phyloP scores from a whole-genome alignment of 2,888 invertebrate genomes.

The Apotomis turbidana region DNA sequence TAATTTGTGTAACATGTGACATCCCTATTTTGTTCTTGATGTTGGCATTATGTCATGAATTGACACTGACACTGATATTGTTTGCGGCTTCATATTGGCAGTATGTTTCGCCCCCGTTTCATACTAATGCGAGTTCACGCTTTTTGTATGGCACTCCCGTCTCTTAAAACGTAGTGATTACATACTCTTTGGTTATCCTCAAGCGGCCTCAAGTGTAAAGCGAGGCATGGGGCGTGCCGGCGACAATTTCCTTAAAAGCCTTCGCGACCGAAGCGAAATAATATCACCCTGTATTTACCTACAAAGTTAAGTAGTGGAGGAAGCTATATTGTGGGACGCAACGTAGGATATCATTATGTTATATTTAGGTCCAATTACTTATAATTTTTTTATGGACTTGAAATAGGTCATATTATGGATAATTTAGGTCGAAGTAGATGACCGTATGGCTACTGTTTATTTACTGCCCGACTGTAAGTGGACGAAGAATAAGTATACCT shows the following conservation, averaged over 20 bases:
- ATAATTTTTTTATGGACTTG: not conserved
- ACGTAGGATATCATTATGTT: conserved; percentile 5
- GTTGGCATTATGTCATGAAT: too few relatives aligned
- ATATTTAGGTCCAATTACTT: not conserved
- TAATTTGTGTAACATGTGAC: too few relatives aligned
- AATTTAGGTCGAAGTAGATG: not conserved
- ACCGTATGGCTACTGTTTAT: not conserved
- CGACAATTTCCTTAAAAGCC: conserved; percentile 56
- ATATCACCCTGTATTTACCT: conserved; percentile 25
- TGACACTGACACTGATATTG: too few relatives aligned
- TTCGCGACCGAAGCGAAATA: conserved; percentile 32
- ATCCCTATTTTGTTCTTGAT: too few relatives aligned
- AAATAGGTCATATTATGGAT: not conserved
- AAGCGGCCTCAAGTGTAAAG: conserved; percentile 43
- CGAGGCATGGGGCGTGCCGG: conserved; percentile 46
- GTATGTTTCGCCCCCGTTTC: too few relatives aligned
- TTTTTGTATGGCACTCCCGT: too few relatives aligned
- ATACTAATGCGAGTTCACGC: too few relatives aligned
- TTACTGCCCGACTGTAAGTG: too few relatives aligned
- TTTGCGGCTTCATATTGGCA: too few relatives aligned
- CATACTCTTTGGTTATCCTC: too few relatives aligned
- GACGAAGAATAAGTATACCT: too few relatives aligned
- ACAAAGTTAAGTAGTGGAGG: conserved; percentile 9
- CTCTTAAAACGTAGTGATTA: too few relatives aligned
- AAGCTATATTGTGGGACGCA: conserved; percentile 3